phyloP scores from a whole-genome alignment of 2,888 invertebrate species.

The Apoda limacodes region DNA sequence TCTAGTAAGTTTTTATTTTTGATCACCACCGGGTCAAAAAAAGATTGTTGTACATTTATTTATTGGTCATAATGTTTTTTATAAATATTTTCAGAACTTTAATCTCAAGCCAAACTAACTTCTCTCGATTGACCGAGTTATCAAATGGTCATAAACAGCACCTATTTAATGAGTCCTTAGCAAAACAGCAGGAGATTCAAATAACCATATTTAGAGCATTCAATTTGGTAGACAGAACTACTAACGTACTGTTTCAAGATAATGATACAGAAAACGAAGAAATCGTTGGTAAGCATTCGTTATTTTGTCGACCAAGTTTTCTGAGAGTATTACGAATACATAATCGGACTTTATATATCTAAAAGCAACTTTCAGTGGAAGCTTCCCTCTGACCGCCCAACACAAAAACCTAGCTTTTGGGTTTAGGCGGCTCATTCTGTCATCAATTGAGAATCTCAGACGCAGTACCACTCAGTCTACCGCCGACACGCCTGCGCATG shows the following conservation, averaged over 20 bases:
- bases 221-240: conserved; percentile 41
- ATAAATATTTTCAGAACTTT: conserved; percentile 29
- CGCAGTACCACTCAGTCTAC: too few relatives aligned
- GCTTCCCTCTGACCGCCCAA: too few relatives aligned
- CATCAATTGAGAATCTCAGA: too few relatives aligned
- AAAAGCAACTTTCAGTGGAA: too few relatives aligned
- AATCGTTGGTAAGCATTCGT: conserved; percentile 52
- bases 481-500: too few relatives aligned
- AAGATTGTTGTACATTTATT: not conserved
- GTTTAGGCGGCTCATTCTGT: too few relatives aligned
- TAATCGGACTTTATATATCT: too few relatives aligned
- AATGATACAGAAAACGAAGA: conserved; percentile 29
- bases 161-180: conserved; percentile 31
- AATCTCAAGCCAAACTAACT: conserved; percentile 31
- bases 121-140: conserved; percentile 26
- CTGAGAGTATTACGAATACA: too few relatives aligned
- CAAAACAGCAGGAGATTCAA: conserved; percentile 45
- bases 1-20: too few relatives aligned
- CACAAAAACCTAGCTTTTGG: too few relatives aligned
- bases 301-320: too few relatives aligned
- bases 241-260: conserved; percentile 28
- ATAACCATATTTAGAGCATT: conserved; percentile 45
- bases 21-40: too few relatives aligned
- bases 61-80: not conserved
- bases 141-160: conserved; percentile 36